Percentiles rank a stretch among this genome's conserved stretches.
Conservation (phyloP, 2,113 vertebrate species). For the Pseudopipra pipra region DNA sequence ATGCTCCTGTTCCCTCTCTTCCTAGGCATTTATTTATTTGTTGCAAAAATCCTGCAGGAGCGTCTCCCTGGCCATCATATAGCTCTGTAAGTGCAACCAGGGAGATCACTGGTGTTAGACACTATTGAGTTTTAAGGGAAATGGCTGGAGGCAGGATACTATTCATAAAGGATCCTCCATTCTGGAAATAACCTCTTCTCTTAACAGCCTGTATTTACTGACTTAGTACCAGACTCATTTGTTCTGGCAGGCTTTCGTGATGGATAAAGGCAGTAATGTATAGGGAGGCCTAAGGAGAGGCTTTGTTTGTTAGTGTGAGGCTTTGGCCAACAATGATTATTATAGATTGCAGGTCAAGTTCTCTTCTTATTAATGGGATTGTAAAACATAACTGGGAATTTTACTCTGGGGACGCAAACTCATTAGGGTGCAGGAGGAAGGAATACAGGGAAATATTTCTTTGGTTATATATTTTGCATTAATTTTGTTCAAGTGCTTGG, state of each 20-base stretch:
- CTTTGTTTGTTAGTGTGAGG: background rate
- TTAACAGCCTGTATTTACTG: background rate
- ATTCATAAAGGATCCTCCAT: background rate
- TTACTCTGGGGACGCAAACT: background rate
- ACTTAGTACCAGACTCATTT: background rate
- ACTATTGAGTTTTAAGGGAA: background rate
- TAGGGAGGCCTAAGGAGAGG: background rate
- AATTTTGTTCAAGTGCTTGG: background rate
- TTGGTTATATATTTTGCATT: background rate
- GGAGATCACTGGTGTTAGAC: background rate
- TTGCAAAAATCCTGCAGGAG: background rate
- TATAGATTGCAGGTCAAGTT: constrained; percentile 23
- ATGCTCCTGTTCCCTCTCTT: background rate
- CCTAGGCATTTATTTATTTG: background rate
- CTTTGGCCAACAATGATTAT: constrained; percentile 21
- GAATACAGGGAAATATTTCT: background rate
- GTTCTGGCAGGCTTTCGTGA: background rate
- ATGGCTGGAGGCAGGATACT: background rate
- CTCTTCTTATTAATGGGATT: background rate
- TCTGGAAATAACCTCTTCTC: background rate
- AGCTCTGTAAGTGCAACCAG: background rate
- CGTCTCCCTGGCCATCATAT: background rate
- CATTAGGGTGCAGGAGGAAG: background rate
- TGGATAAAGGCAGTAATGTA: background rate
- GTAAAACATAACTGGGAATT: background rate